These are phyloP conservation scores for Lissonota sp. DNA, from an alignment of 2,888 invertebrate genomes.

Conservation along the genomic window DNA sequence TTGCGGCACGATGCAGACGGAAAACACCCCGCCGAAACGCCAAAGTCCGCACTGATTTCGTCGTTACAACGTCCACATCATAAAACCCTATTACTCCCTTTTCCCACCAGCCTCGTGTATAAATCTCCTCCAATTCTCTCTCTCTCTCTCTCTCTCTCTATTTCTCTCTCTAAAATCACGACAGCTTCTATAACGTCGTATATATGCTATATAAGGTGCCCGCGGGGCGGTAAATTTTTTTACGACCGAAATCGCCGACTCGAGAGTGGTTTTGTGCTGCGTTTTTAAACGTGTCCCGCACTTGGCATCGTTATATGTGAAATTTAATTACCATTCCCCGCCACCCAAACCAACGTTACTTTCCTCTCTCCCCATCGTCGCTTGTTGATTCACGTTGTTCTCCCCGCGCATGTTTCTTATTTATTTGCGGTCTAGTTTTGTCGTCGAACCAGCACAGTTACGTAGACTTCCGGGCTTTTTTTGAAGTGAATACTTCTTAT, in stretches of 20 bases:
- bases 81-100: constrained; percentile 38
- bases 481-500: no score
- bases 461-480: constrained; percentile 45
- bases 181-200: no score
- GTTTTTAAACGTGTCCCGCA: constrained; percentile 47
- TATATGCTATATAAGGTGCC: no score
- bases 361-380: not conserved
- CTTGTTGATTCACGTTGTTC: constrained; percentile 43
- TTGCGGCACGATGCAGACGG: constrained; percentile 13
- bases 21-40: constrained; percentile 30
- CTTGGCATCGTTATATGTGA: constrained; percentile 47
- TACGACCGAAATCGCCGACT: constrained; percentile 37
- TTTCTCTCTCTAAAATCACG: no score
- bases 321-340: constrained; percentile 58
- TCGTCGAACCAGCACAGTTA: constrained; percentile 25
- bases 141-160: constrained; percentile 20
- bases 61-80: constrained; percentile 49
- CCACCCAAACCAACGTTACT: constrained; percentile 42
- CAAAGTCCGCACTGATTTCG: constrained; percentile 25
- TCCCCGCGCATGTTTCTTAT: constrained; percentile 40
- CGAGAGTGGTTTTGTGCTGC: not conserved
- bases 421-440: constrained; percentile 52
- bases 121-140: constrained; percentile 27
- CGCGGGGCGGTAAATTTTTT: constrained; percentile 53
- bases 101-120: constrained; percentile 13